Evolutionary conservation across 1,140 invertebrate species (phyloP).

Genomic region (Lasioglossum albipes): DNA sequence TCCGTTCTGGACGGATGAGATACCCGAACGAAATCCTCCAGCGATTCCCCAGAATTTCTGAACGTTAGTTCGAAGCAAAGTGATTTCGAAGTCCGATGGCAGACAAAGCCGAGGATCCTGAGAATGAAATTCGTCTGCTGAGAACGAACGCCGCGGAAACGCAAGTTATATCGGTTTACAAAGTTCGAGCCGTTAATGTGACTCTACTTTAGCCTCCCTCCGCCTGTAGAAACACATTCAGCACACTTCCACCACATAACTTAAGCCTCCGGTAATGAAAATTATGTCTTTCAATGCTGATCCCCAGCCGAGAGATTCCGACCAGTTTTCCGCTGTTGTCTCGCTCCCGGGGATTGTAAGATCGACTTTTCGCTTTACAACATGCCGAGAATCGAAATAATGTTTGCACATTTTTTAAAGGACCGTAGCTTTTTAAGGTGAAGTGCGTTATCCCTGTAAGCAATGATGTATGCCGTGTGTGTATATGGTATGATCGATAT

Average conservation of each 20-base stretch:
- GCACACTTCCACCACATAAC: slow-evolving; percentile 25
- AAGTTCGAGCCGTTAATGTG: slow-evolving; percentile 46
- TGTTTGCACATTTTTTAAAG: no score
- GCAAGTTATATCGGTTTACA: slow-evolving; percentile 50
- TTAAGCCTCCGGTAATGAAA: slow-evolving; percentile 40
- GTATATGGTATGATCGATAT: no score
- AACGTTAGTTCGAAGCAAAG: neutral
- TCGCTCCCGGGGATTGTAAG: no score
- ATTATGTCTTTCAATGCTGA: neutral
- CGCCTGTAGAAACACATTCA: slow-evolving; percentile 36
- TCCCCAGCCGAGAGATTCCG: neutral
- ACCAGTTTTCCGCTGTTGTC: no score
- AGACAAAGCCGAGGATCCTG: slow-evolving; percentile 35
- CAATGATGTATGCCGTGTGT: no score
- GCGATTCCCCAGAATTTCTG: neutral
- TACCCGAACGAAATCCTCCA: neutral
- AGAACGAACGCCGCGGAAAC: neutral
- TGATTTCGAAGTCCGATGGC: slow-evolving; percentile 1
- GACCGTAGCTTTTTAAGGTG: no score
- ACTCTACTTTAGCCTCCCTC: slow-evolving; percentile 27
- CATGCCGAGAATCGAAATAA: no score
- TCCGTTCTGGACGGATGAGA: neutral
- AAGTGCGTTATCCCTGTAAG: no score
- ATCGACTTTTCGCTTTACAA: no score
- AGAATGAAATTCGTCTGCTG: slow-evolving; percentile 20